Evolutionary conservation across 2,888 invertebrate genomes (phyloP), one percentile per base, ranked within the genome.

Genomic region (Bibio marci): DNA sequence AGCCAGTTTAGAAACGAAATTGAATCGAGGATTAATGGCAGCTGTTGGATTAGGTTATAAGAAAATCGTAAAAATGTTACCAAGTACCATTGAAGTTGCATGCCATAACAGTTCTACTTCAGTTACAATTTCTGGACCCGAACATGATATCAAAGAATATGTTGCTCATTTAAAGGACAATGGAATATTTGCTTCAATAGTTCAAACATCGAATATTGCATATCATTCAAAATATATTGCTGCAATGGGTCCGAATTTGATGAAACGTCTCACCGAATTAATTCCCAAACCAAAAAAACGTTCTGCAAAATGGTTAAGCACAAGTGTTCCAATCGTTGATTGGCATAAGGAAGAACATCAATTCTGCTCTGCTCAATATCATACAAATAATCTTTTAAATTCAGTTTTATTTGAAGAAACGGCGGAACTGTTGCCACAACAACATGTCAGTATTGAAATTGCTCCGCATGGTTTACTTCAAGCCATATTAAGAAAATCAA

Each of bases 401-500:
- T 87, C 88, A 12, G 90, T 90, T 37, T 67, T 82, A 41, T 90
- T 86, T 70, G 76, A 85, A 51, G 86, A 85, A 55, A 88, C 81
- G 11, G 54, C 88, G 45, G 58, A 66, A 46, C 72, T 76, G 53
- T 69, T 92, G 37, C 92, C 92, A 6, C 71, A 69, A 46, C 77
- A 81, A 55, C 86, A 90, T 8, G 64, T 90, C 43, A 70, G 80
- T 43, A 68, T 94, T 50, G 92, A 92, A 63, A 66, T 92, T 52
- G 88, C 90, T 27, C 90, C 91, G 34, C 90, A 91, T 60, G 79
- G 80, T 53, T 69, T 92, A 49, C 70, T 92, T 48, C 88, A 88
- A 63, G 81, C 90, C 31, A 85, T 47, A 59, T 83, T n/a, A 74
- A 75, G 49, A 63, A 22, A 26, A 17, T 26, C 14, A n/a, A 12